Conservation (phyloP, 2,797 vertebrate species). For the Acipenser oxyrinchus region DNA sequence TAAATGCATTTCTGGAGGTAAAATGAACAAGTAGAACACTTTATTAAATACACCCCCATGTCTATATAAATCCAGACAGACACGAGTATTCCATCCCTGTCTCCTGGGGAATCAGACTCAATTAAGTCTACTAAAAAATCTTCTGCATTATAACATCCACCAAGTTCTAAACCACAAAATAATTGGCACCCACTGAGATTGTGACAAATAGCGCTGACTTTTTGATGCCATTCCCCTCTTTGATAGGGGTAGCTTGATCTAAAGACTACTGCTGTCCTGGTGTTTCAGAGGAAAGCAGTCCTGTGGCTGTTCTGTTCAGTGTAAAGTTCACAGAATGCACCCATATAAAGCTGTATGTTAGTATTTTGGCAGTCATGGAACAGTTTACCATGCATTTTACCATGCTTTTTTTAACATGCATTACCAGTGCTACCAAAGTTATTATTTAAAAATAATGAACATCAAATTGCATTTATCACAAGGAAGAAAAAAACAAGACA, state of each 20-base stretch:
- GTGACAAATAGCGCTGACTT: slow-evolving; percentile 12
- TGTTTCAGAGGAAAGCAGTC: not conserved
- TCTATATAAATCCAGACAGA: not conserved
- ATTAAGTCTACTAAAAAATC: not conserved
- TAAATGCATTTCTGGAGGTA: no score
- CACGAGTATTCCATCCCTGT: not conserved
- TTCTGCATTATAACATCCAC: not conserved
- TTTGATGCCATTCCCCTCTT: slow-evolving; percentile 4
- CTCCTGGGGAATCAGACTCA: not conserved
- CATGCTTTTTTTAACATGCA: not conserved
- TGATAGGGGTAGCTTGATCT: slow-evolving; percentile 1
- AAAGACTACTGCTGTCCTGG: not conserved
- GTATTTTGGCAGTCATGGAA: no score
- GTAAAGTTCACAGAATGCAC: no score
- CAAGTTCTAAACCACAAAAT: not conserved
- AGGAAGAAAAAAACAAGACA: no score
- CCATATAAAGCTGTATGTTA: no score
- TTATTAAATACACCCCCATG: no score
- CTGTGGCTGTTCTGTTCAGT: not conserved
- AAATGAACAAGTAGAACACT: no score
- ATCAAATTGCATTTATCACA: no score
- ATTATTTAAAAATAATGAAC: no score
- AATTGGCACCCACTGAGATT: slow-evolving; percentile 2
- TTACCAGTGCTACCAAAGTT: not conserved
- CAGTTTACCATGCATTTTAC: no score